phyloP scores from a whole-genome alignment of 2,888 invertebrate genomes.

The Hypena proboscidalis region DNA sequence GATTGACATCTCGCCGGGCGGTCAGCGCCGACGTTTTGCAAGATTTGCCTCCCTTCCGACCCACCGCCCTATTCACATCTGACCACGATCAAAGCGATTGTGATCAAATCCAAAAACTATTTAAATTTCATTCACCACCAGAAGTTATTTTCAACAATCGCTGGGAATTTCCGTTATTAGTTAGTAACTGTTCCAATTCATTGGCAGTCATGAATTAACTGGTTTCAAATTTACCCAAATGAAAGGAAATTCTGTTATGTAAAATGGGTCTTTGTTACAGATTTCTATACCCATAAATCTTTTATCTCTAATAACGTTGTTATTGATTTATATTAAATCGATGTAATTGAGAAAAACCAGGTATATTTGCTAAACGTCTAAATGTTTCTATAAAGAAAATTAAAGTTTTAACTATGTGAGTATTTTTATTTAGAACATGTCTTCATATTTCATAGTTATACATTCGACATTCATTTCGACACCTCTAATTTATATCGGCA shows the following conservation, averaged over 20 bases:
- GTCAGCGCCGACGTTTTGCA: slow-evolving; percentile 63
- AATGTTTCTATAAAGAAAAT: no score
- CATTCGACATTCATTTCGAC: slow-evolving; percentile 22
- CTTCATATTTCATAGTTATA: no score
- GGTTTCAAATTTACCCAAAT: slow-evolving; percentile 17
- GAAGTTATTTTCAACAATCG: slow-evolving; percentile 55
- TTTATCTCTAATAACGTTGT: no score
- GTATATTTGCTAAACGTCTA: no score
- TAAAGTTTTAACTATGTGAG: no score
- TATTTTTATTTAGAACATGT: no score
- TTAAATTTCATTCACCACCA: slow-evolving; percentile 65
- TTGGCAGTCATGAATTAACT: slow-evolving; percentile 28
- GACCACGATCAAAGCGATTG: slow-evolving; percentile 76
- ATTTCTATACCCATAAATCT: background rate
- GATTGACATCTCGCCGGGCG: slow-evolving; percentile 84
- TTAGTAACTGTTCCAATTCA: slow-evolving; percentile 40
- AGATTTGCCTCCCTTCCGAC: slow-evolving; percentile 51
- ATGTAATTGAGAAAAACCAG: no score
- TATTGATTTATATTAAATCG: no score
- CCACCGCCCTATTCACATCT: slow-evolving; percentile 68
- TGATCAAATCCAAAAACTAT: slow-evolving; percentile 72
- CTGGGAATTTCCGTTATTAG: slow-evolving; percentile 71
- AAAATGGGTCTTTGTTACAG: slow-evolving; percentile 1
- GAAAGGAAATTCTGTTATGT: slow-evolving; percentile 4
- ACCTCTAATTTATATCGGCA: slow-evolving; percentile 15